These are phyloP conservation scores for Callyntrura sp. DNA, from an alignment of 2,888 invertebrate genomes.

Conservation along the genomic window DNA sequence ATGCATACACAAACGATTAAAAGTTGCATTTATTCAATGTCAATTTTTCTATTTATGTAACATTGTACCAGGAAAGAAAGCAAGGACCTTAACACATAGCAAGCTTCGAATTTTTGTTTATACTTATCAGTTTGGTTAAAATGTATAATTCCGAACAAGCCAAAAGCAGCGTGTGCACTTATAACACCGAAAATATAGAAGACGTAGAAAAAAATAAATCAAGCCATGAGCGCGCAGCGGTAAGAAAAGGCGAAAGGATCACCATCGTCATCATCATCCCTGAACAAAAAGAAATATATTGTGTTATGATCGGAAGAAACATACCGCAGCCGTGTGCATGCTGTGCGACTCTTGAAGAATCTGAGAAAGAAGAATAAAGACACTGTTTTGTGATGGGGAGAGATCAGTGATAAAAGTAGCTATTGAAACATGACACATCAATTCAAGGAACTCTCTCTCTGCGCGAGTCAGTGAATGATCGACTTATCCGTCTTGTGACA, in stretches of 20 bases:
- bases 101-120: no score
- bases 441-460: slow-evolving; percentile 64
- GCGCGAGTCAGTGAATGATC: slow-evolving; percentile 67
- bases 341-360: slow-evolving; percentile 70
- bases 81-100: no score
- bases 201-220: slow-evolving; percentile 67
- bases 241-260: slow-evolving; percentile 34
- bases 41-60: no score
- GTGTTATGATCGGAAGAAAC: slow-evolving; percentile 76
- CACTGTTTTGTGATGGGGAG: slow-evolving; percentile 53
- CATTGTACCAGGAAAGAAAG: no score
- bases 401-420: slow-evolving; percentile 76
- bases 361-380: slow-evolving; percentile 66
- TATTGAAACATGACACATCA: slow-evolving; percentile 77
- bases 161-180: no score
- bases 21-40: no score
- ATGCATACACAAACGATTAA: no score
- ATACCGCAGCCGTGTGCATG: slow-evolving; percentile 71
- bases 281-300: slow-evolving; percentile 71
- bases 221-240: slow-evolving; percentile 43
- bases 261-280: slow-evolving; percentile 33
- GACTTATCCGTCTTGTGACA: slow-evolving; percentile 73
- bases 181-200: no score
- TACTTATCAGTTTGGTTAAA: no score
- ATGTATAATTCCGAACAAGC: no score